These are phyloP conservation scores for Callocephalon fimbriatum DNA, from an alignment of 2,113 vertebrate genomes.

Conservation along the genomic window DNA sequence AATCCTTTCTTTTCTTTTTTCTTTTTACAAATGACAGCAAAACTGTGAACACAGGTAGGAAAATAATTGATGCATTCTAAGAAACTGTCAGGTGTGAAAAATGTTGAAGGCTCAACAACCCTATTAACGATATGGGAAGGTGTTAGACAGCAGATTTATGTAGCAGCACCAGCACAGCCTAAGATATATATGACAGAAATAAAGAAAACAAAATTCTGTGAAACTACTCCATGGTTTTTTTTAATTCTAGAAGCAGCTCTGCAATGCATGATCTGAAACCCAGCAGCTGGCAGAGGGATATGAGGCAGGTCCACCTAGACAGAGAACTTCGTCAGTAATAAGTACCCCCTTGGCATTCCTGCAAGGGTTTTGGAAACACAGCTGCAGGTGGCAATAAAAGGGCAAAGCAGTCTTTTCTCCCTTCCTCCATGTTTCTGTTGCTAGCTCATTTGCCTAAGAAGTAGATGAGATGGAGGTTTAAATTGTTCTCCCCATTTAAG, in stretches of 20 bases:
- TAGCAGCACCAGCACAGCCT: neutral
- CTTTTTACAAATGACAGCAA: neutral
- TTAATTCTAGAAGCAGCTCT: neutral
- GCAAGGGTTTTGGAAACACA: rapidly evolving
- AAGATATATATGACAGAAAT: neutral
- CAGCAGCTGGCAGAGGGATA: neutral
- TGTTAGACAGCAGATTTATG: conserved; percentile 23
- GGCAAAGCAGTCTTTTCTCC: neutral
- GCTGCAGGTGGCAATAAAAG: neutral
- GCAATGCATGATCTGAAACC: neutral
- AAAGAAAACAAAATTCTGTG: neutral
- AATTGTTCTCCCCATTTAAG: neutral
- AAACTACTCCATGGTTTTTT: rapidly evolving
- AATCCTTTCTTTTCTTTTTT: neutral
- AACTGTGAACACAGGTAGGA: conserved; percentile 2
- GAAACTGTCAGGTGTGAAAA: conserved; percentile 3
- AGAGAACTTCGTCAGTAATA: neutral
- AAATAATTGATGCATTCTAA: conserved; percentile 38
- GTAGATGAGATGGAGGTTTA: neutral
- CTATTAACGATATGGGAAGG: neutral
- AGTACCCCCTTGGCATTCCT: neutral
- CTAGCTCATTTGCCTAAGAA: neutral
- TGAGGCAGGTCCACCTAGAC: neutral
- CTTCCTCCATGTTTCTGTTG: neutral
- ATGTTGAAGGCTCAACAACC: neutral